These are phyloP conservation scores for Pseudocheirus occidentalis DNA, from an alignment of 2,797 vertebrate species.

Conservation along the genomic window DNA sequence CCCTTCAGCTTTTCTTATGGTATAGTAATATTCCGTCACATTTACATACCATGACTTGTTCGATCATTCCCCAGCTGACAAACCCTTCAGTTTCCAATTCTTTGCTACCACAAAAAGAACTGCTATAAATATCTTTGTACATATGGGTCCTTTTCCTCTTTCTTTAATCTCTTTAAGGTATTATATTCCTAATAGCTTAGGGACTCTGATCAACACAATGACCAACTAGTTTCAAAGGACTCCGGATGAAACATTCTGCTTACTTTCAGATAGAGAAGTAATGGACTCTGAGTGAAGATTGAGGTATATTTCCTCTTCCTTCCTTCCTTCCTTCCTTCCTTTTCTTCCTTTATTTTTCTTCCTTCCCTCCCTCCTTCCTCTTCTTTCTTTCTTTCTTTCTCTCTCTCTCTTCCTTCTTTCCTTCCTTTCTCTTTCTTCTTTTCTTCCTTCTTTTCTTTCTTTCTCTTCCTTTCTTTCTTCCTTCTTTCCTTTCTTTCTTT, in stretches of 20 bases:
- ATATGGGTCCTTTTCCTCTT: neutral
- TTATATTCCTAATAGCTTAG: neutral
- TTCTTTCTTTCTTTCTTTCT: neutral
- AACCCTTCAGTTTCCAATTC: neutral
- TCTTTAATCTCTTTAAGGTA: neutral
- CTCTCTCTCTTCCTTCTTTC: rapidly evolving
- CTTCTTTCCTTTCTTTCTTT: neutral
- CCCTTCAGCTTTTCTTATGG: neutral
- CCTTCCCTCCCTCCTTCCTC: too few relatives aligned
- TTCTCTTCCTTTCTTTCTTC: neutral
- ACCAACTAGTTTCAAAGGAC: neutral
- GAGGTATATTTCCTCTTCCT: neutral
- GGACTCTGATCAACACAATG: neutral
- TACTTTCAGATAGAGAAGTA: neutral
- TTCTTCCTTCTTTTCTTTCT: neutral
- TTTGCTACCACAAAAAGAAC: neutral
- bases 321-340: neutral
- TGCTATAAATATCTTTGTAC: neutral
- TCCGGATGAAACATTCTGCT: neutral
- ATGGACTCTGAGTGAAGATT: neutral
- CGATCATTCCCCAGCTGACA: neutral
- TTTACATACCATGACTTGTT: neutral
- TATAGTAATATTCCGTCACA: neutral
- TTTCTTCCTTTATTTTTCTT: too few relatives aligned
- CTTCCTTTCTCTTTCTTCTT: neutral